These are phyloP conservation scores for Leucophenga maculata DNA, from an alignment of 2,888 invertebrate genomes.

Conservation along the genomic window DNA sequence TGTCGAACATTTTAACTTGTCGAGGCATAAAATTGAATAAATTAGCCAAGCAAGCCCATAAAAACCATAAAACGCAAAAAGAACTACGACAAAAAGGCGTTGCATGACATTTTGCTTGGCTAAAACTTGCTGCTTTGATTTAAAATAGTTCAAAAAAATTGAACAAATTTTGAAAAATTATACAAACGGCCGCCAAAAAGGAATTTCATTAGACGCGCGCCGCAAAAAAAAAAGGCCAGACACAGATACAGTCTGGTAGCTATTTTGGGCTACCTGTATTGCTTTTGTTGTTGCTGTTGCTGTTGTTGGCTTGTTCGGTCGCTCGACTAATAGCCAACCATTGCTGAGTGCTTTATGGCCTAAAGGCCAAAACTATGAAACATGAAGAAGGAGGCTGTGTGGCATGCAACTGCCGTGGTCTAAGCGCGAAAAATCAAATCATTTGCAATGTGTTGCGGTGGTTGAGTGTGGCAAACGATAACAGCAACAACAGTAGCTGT, in stretches of 20 bases:
- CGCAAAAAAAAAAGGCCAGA: background rate
- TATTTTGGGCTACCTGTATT: background rate
- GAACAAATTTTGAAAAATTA: too few species aligned
- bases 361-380: conserved; percentile 16
- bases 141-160: too few species aligned
- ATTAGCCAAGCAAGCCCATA: too few species aligned
- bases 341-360: conserved; percentile 13
- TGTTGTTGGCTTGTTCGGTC: too few species aligned
- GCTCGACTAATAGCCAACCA: too few species aligned
- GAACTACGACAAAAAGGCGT: too few species aligned
- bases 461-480: background rate
- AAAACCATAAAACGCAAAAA: too few species aligned
- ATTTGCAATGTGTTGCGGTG: conserved; percentile 51
- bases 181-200: background rate
- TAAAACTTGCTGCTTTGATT: too few species aligned
- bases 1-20: too few species aligned
- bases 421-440: conserved; percentile 21
- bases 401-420: conserved; percentile 27
- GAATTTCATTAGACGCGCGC: conserved; percentile 7
- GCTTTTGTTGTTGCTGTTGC: too few species aligned
- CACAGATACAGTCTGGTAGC: background rate
- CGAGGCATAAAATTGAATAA: too few species aligned
- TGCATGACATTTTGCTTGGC: too few species aligned
- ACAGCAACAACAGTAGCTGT: conserved; percentile 45
- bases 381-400: background rate